phyloP scores from a whole-genome alignment of 2,888 invertebrate genomes.

The Bellardia pandia region DNA sequence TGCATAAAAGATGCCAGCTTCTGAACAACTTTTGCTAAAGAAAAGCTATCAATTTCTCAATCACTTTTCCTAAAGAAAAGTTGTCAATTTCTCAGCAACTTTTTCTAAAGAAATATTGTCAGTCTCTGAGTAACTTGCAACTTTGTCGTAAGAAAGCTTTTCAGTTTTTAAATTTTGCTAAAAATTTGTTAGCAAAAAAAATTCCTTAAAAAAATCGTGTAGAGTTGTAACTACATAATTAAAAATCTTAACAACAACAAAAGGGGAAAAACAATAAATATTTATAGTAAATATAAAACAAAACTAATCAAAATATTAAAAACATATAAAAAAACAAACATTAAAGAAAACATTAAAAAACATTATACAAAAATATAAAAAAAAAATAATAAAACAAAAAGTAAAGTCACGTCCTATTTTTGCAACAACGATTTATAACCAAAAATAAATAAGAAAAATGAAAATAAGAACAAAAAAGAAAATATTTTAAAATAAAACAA shows the following conservation, averaged over 20 bases:
- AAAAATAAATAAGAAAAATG: conserved; percentile 70
- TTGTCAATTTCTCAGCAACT: too few species aligned
- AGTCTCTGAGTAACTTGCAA: too few species aligned
- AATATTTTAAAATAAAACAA: conserved; percentile 74
- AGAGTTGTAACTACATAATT: conserved; percentile 48
- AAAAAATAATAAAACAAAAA: conserved; percentile 74
- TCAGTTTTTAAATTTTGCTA: too few species aligned
- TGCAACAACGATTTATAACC: conserved; percentile 84
- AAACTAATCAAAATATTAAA: conserved; percentile 67
- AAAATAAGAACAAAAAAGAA: conserved; percentile 72
- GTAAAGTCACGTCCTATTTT: conserved; percentile 84
- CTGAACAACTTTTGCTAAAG: too few species aligned
- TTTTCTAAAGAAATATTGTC: too few species aligned
- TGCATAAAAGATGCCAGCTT: too few species aligned
- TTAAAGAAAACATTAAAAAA: conserved; percentile 41
- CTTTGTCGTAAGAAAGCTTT: too few species aligned
- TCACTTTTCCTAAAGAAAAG: too few species aligned
- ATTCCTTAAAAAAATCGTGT: conserved; percentile 75
- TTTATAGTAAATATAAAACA: conserved; percentile 67
- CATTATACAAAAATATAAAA: conserved; percentile 76
- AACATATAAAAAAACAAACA: conserved; percentile 51
- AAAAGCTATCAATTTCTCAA: too few species aligned
- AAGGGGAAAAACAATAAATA: conserved; percentile 72
- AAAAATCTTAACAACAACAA: conserved; percentile 4
- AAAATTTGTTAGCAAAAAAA: conserved; percentile 21